Conservation (phyloP, 2,888 invertebrate genomes). For the Lycaena phlaeas region DNA sequence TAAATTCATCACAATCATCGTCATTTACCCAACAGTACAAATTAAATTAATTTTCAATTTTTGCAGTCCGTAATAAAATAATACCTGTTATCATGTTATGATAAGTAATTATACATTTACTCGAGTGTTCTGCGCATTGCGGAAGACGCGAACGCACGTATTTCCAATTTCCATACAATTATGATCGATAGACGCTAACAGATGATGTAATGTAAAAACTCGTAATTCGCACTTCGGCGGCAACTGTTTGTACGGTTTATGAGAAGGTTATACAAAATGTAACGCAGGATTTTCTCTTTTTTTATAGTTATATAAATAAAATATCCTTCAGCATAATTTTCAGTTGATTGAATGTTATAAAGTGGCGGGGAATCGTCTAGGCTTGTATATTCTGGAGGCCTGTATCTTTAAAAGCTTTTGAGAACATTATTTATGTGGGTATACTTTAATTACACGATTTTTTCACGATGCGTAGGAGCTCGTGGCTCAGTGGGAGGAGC, state of each 20-base stretch:
- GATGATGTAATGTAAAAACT: slow-evolving; percentile 2
- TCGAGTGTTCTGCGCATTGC: not conserved
- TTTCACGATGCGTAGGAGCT: not conserved
- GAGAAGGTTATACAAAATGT: not conserved
- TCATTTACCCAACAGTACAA: too few species aligned
- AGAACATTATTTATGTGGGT: too few species aligned
- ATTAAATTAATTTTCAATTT: too few species aligned
- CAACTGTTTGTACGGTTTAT: not conserved
- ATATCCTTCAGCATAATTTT: too few species aligned
- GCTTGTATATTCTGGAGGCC: too few species aligned
- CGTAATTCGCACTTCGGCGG: not conserved
- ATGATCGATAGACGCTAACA: not conserved
- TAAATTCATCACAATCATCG: too few species aligned
- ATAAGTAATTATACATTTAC: not conserved
- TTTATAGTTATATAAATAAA: not conserved
- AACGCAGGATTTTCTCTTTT: not conserved
- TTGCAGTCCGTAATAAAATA: not conserved
- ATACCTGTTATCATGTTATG: not conserved
- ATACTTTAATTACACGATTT: not conserved
- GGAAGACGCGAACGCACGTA: not conserved
- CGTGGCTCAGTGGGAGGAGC: not conserved
- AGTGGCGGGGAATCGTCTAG: too few species aligned
- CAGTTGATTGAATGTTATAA: too few species aligned
- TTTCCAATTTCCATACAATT: slow-evolving; percentile 6
- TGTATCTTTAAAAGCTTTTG: too few species aligned